These are phyloP conservation scores for Loriculus beryllinus DNA, from an alignment of 2,797 vertebrate genomes.

Conservation along the genomic window DNA sequence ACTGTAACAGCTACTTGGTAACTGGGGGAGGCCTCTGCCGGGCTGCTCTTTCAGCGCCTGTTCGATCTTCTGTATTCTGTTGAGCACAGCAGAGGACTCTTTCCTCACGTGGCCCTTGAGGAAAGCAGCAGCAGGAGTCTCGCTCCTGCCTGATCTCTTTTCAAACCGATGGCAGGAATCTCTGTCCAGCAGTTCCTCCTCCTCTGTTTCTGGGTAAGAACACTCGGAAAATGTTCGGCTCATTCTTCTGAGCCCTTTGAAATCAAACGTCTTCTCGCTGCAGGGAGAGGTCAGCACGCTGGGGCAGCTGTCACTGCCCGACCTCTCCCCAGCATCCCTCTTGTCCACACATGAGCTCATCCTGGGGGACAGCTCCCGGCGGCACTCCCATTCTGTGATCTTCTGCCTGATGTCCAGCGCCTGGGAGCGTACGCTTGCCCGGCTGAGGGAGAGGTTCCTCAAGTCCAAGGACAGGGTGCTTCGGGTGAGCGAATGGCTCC, in stretches of 20 bases:
- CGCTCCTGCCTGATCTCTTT: conserved; percentile 83
- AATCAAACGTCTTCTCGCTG: conserved; percentile 93
- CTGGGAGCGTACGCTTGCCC: conserved; percentile 77
- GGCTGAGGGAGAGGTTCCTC: conserved; percentile 82
- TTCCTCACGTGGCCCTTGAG: conserved; percentile 84
- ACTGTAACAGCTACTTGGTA: conserved; percentile 93
- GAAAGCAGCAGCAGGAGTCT: conserved; percentile 77
- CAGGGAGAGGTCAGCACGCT: conserved; percentile 91
- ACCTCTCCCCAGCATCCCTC: conserved; percentile 82
- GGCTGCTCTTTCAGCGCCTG: conserved; percentile 94
- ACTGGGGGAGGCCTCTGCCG: conserved; percentile 85
- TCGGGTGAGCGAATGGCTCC: conserved; percentile 77
- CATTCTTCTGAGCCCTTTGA: conserved; percentile 93
- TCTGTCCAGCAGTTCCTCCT: conserved; percentile 88
- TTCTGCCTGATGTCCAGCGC: conserved; percentile 88
- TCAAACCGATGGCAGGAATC: conserved; percentile 85
- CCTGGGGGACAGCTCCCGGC: conserved; percentile 84
- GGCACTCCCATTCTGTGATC: conserved; percentile 98
- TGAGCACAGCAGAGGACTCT: conserved; percentile 93
- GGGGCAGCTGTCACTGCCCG: conserved; percentile 89
- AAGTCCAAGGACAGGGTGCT: conserved; percentile 84
- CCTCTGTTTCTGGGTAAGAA: conserved; percentile 92
- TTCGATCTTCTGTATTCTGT: conserved; percentile 98
- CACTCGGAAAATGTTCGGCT: conserved; percentile 96
- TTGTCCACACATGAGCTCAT: conserved; percentile 87